Base-by-base conservation (phyloP, 2,888 invertebrate species). In the Escarpia spicata region DNA sequence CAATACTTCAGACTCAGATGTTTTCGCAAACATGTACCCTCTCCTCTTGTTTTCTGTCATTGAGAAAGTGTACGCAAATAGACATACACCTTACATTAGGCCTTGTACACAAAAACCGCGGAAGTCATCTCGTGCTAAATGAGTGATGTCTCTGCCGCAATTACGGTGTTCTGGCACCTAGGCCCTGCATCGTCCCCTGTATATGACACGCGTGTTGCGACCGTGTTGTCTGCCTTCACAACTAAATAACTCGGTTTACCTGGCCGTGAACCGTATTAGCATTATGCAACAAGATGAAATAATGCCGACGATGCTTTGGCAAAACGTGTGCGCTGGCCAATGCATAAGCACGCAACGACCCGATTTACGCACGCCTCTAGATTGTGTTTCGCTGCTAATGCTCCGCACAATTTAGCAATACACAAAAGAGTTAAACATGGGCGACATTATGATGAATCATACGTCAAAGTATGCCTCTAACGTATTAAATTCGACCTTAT, bases 381-480 rank as follows among this genome's bases (percentile, higher is more conserved):
- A 75, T 75, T 75, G 75, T 75, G 75, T 75, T 75, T 52, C 75
- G 26, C 75, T 75, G 75, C 75, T 75, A 75, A 75, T 75, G 75
- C 75, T 75, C 26, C 26, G 75, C 75, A 75, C 75, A 75, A 75
- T 75, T 75, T 75, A 75, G 75, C n/a, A 75, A 2, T n/a, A 75
- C n/a, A 75, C 75, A 75, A 75, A 75, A 75, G 75, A n/a, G 75
- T n/a, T 75, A 75, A 75, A 75, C 15, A 6, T 26, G 75, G 75
- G n/a, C 75, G 75, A 75, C 75, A 75, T 75, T n/a, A 19, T 75
- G 75, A 75, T 75, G 75, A 26, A 75, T 75, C n/a, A 75, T n/a
- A 75, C 75, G 75, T 75, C 75, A 75, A 26, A 19, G 26, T 75
- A 75, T 75, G 19, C 75, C n/a, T 75, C n/a, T 75, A n/a, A 75